Evolutionary conservation across 2,797 vertebrate genomes (phyloP).

Genomic region (Hafferia zeledoni): DNA sequence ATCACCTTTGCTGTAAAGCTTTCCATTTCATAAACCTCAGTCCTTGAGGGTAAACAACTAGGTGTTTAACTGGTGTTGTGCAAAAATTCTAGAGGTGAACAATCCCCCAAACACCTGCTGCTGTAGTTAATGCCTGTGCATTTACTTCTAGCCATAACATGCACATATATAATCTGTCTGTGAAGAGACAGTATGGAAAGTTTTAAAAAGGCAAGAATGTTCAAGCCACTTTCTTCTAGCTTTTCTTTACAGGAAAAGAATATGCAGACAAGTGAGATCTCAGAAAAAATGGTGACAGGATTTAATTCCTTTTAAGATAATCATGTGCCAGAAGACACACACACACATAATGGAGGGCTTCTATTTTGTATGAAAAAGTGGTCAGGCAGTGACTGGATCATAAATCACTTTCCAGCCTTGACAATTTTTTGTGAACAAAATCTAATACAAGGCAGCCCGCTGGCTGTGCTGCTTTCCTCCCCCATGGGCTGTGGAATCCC

Average conservation of each 20-base stretch:
- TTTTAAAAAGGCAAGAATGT: slow-evolving; percentile 9
- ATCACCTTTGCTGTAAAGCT: not conserved
- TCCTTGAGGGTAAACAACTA: slow-evolving; percentile 30
- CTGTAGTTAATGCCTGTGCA: slow-evolving; percentile 11
- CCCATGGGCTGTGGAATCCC: not conserved
- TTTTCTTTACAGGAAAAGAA: not conserved
- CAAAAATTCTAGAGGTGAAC: slow-evolving; percentile 14
- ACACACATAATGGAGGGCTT: not conserved
- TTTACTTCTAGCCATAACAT: slow-evolving; percentile 48
- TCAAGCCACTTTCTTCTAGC: not conserved
- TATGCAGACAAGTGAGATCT: not conserved
- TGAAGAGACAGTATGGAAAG: not conserved
- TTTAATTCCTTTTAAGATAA: not conserved
- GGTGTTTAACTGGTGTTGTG: slow-evolving; percentile 7
- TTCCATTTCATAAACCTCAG: slow-evolving; percentile 1
- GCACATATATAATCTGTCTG: slow-evolving; percentile 17
- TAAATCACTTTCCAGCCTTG: not conserved
- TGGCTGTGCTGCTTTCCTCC: not conserved
- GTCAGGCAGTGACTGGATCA: not conserved
- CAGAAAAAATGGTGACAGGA: not conserved
- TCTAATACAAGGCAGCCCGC: not conserved
- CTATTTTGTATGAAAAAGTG: not conserved
- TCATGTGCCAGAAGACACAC: not conserved
- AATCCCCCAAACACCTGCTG: slow-evolving; percentile 36
- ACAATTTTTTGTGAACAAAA: not conserved